Conservation (phyloP, 2,888 invertebrate species). For the Drosophila parthenogenetica region DNA sequence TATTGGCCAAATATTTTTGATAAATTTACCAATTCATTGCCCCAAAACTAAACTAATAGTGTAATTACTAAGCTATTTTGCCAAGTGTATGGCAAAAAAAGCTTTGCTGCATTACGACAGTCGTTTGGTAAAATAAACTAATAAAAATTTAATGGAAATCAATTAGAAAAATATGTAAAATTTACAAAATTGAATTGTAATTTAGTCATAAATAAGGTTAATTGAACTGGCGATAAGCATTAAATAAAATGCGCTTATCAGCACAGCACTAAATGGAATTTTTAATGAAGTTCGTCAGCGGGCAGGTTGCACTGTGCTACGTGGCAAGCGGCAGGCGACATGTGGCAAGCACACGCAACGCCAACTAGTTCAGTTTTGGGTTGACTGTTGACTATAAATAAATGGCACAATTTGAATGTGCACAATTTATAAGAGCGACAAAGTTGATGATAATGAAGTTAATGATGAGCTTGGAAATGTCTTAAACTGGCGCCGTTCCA, state of each 20-base stretch:
- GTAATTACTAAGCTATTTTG: constrained; percentile 1
- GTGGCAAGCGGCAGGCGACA: constrained; percentile 9
- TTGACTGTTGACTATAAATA: constrained; percentile 60
- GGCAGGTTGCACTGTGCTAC: constrained; percentile 3
- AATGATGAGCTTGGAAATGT: neutral
- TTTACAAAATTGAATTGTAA: neutral
- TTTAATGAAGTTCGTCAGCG: constrained; percentile 2
- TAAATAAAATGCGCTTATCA: constrained; percentile 23
- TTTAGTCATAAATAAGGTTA: constrained; percentile 3
- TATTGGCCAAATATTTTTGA: neutral
- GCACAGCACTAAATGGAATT: neutral
- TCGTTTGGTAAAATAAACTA: constrained; percentile 29
- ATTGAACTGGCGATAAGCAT: constrained; percentile 17
- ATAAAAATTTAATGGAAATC: neutral
- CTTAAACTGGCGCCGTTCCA: constrained; percentile 64
- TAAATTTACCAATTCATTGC: neutral
- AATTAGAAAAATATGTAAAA: constrained; percentile 2
- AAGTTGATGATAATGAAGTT: constrained; percentile 18
- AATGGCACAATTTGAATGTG: constrained; percentile 66
- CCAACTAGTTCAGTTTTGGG: constrained; percentile 18
- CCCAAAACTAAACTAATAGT: constrained; percentile 2
- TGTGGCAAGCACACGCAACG: constrained; percentile 6
- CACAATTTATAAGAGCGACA: constrained; percentile 55
- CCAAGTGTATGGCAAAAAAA: constrained; percentile 21
- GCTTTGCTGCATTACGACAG: constrained; percentile 30